Conservation (phyloP, 2,888 invertebrate genomes). For the Lumbricus terrestris region DNA sequence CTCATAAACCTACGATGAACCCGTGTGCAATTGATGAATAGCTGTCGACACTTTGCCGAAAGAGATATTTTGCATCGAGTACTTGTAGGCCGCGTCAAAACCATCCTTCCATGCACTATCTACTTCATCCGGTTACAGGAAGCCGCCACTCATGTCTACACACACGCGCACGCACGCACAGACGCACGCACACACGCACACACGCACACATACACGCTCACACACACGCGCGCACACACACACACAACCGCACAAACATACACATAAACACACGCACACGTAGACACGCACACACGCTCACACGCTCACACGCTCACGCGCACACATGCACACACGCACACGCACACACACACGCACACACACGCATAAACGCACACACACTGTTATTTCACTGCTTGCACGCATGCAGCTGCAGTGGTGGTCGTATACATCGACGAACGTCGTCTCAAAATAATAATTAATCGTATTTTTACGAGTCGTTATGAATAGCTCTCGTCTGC, state of each 20-base stretch:
- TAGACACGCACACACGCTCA: background rate
- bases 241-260: no score
- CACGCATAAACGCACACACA: background rate
- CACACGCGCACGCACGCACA: no score
- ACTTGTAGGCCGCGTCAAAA: background rate
- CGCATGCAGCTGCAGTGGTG: background rate
- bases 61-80: background rate
- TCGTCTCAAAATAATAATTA: background rate
- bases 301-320: no score
- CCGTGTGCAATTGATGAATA: background rate
- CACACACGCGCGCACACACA: background rate
- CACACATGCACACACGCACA: background rate
- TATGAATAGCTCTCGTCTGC: background rate
- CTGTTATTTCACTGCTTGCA: background rate
- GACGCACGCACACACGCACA: no score
- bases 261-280: no score
- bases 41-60: background rate
- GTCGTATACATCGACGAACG: background rate
- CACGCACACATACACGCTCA: no score
- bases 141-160: background rate
- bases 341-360: no score
- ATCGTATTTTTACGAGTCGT: background rate
- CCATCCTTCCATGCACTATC: background rate
- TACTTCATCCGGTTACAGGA: background rate
- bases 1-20: background rate